Conservation (phyloP, 2,888 invertebrate species). For the Nymphalis urticae region DNA sequence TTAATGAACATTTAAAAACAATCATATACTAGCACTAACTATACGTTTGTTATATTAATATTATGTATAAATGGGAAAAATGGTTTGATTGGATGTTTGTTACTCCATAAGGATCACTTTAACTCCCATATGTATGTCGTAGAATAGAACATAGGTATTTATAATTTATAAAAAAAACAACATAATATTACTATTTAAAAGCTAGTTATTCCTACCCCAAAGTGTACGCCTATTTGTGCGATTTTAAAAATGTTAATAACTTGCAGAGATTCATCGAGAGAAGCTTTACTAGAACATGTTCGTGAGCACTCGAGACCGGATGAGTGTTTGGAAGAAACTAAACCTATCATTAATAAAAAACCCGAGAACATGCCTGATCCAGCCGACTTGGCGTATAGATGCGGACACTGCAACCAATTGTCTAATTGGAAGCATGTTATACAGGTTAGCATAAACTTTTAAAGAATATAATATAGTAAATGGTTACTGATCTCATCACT, state of each 20-base stretch:
- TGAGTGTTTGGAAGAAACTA: slow-evolving; percentile 49
- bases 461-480: neutral
- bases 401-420: slow-evolving; percentile 90
- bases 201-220: too few species aligned
- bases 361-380: slow-evolving; percentile 66
- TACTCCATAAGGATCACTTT: too few species aligned
- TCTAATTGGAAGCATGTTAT: slow-evolving; percentile 93
- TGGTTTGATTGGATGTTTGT: too few species aligned
- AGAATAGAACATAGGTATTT: too few species aligned
- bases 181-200: too few species aligned
- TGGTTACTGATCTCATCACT: too few species aligned
- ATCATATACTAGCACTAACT: neutral
- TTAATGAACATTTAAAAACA: neutral
- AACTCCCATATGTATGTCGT: too few species aligned
- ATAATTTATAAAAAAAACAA: too few species aligned
- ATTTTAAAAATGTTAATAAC: slow-evolving; percentile 26
- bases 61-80: too few species aligned
- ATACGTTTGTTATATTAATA: too few species aligned
- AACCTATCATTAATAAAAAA: slow-evolving; percentile 52
- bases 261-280: slow-evolving; percentile 74
- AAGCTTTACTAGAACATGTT: slow-evolving; percentile 74
- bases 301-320: slow-evolving; percentile 67
- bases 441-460: slow-evolving; percentile 81
- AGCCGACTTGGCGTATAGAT: slow-evolving; percentile 82
- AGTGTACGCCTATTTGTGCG: too few species aligned